Evolutionary conservation across 1,140 invertebrate species (phyloP).

Genomic region (Heliconius nattereri): DNA sequence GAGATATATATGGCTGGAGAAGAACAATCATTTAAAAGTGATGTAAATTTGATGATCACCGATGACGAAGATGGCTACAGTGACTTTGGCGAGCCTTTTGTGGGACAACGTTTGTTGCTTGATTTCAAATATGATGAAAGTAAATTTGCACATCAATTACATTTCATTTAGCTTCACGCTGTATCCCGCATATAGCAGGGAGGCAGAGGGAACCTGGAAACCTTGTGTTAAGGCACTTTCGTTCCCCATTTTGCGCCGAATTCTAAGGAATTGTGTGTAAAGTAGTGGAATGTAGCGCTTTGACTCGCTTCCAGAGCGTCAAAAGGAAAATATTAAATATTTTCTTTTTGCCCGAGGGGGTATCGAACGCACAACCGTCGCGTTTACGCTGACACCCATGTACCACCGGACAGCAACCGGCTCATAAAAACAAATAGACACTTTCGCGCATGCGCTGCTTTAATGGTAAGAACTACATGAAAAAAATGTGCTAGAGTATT

Average conservation of each 20-base stretch:
- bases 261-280: not conserved
- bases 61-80: not conserved
- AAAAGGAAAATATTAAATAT: not conserved
- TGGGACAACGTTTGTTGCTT: not conserved
- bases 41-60: not conserved
- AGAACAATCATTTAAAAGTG: not conserved
- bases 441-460: too few relatives aligned
- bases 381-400: too few relatives aligned
- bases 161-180: not conserved
- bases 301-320: not conserved
- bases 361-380: too few relatives aligned
- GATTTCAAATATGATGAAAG: not conserved
- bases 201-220: not conserved
- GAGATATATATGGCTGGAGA: not conserved
- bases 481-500: too few relatives aligned
- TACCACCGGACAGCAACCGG: too few relatives aligned
- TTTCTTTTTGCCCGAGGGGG: not conserved
- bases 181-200: not conserved
- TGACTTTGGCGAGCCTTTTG: not conserved
- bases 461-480: too few relatives aligned
- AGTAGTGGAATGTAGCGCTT: not conserved
- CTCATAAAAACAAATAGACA: too few relatives aligned
- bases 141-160: not conserved
- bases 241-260: not conserved
- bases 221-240: not conserved